phyloP scores from a whole-genome alignment of 2,797 vertebrate species.

The Thaleichthys pacificus region DNA sequence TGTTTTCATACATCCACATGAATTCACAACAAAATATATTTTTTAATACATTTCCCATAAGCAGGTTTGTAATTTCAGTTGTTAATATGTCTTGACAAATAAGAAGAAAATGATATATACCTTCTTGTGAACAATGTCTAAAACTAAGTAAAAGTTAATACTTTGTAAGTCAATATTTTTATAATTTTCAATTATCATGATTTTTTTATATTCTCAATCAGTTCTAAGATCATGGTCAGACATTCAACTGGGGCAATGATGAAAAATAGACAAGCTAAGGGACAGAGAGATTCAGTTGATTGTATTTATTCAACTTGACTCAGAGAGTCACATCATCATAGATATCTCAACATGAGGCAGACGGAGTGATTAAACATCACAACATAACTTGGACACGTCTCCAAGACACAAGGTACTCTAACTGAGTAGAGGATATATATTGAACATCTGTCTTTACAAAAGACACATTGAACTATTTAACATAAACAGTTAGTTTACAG shows the following conservation, averaged over 20 bases:
- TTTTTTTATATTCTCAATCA: too few relatives aligned
- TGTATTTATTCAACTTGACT: constrained; percentile 13
- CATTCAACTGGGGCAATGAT: neutral
- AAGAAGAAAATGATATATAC: too few relatives aligned
- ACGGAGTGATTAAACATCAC: too few relatives aligned
- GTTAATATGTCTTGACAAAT: too few relatives aligned
- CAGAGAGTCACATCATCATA: neutral
- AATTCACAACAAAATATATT: too few relatives aligned
- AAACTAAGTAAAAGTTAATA: too few relatives aligned
- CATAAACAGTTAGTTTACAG: neutral
- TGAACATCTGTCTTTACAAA: neutral
- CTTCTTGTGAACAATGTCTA: too few relatives aligned
- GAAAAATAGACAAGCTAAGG: neutral
- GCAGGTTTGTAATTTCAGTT: too few relatives aligned
- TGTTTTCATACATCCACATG: neutral
- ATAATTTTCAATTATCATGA: too few relatives aligned
- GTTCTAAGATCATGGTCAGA: too few relatives aligned
- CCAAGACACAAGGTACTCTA: constrained; percentile 32
- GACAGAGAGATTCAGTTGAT: constrained; percentile 4
- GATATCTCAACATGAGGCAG: constrained; percentile 42
- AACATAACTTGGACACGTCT: constrained; percentile 32
- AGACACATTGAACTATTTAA: neutral
- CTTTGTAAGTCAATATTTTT: too few relatives aligned
- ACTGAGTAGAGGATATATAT: neutral
- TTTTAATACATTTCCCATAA: too few relatives aligned